Percentiles rank a stretch among this genome's conserved stretches.
phyloP scores from a whole-genome alignment of 2,888 invertebrate genomes.

The Pheosia gnoma region DNA sequence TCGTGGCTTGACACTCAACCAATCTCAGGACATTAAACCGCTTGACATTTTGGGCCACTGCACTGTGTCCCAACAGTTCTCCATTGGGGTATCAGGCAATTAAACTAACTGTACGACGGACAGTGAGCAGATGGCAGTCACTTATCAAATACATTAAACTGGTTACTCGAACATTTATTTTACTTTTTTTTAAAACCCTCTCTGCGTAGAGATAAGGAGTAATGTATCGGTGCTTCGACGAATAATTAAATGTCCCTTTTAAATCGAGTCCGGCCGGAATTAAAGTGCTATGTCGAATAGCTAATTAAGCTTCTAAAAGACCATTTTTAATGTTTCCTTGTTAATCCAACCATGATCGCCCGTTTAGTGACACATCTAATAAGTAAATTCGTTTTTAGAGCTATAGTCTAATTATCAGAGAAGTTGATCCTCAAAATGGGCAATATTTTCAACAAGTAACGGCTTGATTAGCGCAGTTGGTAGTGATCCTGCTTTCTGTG shows the following conservation, averaged over 20 bases:
- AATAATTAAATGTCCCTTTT: constrained; percentile 79
- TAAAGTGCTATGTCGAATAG: constrained; percentile 54
- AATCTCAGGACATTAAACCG: constrained; percentile 40
- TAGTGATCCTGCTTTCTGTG: no score
- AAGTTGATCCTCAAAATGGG: no score
- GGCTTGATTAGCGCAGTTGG: no score
- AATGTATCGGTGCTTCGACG: constrained; percentile 72
- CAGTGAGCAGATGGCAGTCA: constrained; percentile 81
- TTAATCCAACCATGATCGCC: constrained; percentile 1
- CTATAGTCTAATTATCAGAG: no score
- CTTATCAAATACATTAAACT: constrained; percentile 83
- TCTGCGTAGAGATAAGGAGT: constrained; percentile 71
- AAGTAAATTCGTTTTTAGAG: constrained; percentile 10
- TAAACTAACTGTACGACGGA: constrained; percentile 68
- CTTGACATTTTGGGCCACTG: constrained; percentile 58
- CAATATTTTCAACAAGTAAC: no score
- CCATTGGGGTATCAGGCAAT: constrained; percentile 78
- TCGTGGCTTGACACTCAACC: constrained; percentile 26
- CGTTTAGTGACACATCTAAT: constrained; percentile 11
- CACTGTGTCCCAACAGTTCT: constrained; percentile 46
- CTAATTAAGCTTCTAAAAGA: constrained; percentile 64
- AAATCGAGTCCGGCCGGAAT: constrained; percentile 57
- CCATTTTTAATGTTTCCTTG: constrained; percentile 24
- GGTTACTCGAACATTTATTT: constrained; percentile 74
- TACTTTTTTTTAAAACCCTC: constrained; percentile 65